Evolutionary conservation across 2,113 vertebrate genomes (phyloP).

Genomic region (Pelobates fuscus): DNA sequence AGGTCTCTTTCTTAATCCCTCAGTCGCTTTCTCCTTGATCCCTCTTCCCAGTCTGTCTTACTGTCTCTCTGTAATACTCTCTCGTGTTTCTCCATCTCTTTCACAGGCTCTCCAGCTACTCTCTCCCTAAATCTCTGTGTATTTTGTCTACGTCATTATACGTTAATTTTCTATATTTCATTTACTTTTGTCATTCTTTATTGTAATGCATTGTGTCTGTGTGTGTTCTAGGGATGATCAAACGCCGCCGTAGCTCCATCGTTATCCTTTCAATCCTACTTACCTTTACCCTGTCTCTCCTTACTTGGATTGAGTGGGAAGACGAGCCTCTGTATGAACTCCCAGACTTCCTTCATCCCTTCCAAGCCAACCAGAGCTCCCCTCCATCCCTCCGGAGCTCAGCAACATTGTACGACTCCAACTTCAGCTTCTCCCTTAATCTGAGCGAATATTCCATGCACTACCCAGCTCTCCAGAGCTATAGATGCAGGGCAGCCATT

Average conservation of each 20-base stretch:
- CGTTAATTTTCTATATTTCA: too few species aligned
- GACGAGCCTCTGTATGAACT: background rate
- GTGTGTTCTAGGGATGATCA: background rate
- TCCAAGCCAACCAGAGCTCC: constrained; percentile 12
- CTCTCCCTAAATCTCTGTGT: too few species aligned
- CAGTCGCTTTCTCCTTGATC: too few species aligned
- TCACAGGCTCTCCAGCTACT: too few species aligned
- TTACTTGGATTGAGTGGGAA: background rate
- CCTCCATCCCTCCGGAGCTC: constrained; percentile 18
- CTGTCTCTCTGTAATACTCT: too few species aligned
- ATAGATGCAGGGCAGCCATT: constrained; percentile 7
- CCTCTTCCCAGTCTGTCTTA: too few species aligned
- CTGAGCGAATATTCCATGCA: background rate
- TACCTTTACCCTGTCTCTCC: background rate
- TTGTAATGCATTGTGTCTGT: too few species aligned
- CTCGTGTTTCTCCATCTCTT: too few species aligned
- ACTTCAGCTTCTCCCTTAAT: constrained; percentile 26
- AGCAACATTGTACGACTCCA: constrained; percentile 15
- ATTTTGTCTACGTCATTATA: too few species aligned
- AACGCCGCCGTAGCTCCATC: background rate
- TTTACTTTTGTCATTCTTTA: too few species aligned
- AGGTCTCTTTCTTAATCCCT: too few species aligned
- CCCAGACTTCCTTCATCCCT: constrained; percentile 8
- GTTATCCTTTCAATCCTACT: background rate
- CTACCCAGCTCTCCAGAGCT: constrained; percentile 20